These are phyloP conservation scores for Schizothorax lantsangensis DNA, from an alignment of 2,797 vertebrate species.

Conservation along the genomic window DNA sequence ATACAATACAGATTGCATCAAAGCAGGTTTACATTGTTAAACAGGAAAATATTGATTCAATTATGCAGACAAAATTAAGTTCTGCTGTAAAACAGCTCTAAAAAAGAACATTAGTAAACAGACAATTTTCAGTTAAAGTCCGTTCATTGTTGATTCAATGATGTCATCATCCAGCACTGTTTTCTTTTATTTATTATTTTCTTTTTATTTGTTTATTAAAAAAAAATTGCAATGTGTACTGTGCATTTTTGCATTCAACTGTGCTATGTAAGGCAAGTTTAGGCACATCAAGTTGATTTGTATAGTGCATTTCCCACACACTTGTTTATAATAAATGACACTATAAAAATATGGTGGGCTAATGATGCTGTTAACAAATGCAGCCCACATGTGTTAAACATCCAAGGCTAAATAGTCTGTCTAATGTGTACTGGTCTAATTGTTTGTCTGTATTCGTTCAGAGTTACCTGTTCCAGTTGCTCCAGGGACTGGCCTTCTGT, in stretches of 20 bases:
- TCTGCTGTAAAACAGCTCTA: no score
- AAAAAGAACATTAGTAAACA: no score
- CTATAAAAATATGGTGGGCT: neutral
- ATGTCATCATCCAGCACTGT: no score
- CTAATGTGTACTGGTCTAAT: neutral
- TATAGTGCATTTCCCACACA: neutral
- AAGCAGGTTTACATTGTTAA: neutral
- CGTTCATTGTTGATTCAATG: no score
- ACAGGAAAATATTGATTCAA: neutral
- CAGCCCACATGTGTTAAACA: neutral
- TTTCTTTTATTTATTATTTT: no score
- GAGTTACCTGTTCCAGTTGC: conserved; percentile 96
- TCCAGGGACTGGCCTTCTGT: conserved; percentile 95
- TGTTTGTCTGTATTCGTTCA: conserved; percentile 64
- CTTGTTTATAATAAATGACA: neutral
- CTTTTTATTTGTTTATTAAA: no score
- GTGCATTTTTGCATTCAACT: neutral
- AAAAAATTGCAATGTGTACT: no score
- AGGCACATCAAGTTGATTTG: neutral
- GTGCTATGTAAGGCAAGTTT: neutral
- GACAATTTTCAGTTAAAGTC: no score
- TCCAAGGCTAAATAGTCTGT: neutral
- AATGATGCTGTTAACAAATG: neutral
- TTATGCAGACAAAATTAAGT: no score
- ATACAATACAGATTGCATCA: neutral